phyloP scores from a whole-genome alignment of 2,888 invertebrate species.

The Periphyllus acericola region DNA sequence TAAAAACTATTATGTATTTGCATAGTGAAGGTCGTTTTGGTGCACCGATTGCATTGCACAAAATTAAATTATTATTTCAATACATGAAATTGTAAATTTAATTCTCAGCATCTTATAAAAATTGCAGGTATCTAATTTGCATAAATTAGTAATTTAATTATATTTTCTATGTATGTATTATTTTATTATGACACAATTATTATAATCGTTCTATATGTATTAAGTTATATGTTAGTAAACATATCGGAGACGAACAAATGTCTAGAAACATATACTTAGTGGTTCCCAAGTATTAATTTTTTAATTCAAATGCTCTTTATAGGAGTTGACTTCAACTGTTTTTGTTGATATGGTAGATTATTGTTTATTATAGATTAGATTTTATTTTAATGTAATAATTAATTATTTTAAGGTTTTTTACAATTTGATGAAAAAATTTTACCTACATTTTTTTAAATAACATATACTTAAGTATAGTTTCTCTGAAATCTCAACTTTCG shows the following conservation, averaged over 20 bases:
- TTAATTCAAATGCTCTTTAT: neutral
- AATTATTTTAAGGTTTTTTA: neutral
- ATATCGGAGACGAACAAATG: neutral
- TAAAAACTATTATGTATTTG: conserved; percentile 34
- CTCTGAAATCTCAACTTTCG: too few relatives aligned
- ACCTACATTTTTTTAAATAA: too few relatives aligned
- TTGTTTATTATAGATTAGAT: neutral
- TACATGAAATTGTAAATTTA: neutral
- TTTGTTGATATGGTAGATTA: neutral
- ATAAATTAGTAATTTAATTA: neutral
- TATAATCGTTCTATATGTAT: neutral
- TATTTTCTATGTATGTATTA: neutral
- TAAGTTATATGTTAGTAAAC: neutral
- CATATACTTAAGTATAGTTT: too few relatives aligned
- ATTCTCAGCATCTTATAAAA: neutral
- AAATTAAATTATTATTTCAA: conserved; percentile 17
- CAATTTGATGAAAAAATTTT: too few relatives aligned
- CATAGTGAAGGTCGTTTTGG: conserved; percentile 46
- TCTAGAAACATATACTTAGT: neutral
- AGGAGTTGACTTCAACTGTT: neutral
- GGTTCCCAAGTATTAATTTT: neutral
- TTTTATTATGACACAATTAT: neutral
- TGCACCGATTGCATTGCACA: conserved; percentile 38
- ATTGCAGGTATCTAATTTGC: neutral
- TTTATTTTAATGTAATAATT: neutral